These are phyloP conservation scores for Bradypodion ventrale DNA, from an alignment of 2,797 vertebrate genomes.

Conservation along the genomic window DNA sequence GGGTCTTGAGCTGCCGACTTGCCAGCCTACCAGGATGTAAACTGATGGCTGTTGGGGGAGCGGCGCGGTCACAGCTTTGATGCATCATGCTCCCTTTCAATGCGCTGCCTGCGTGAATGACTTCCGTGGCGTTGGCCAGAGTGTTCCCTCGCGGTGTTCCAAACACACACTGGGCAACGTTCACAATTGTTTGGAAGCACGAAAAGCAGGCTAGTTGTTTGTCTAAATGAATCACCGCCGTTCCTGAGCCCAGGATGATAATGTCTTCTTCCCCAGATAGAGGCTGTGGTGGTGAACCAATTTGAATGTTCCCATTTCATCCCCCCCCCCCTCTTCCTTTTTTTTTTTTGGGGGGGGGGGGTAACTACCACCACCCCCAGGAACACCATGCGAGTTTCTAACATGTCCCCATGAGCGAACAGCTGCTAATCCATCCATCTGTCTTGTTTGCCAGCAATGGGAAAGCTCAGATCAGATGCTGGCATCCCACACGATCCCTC, in stretches of 20 bases:
- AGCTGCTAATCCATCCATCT: slow-evolving; percentile 14
- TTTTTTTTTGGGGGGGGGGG: no score
- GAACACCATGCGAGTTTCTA: not conserved
- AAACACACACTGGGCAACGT: rapidly evolving
- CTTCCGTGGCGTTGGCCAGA: no score
- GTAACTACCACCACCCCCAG: no score
- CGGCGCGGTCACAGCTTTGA: no score
- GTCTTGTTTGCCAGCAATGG: not conserved
- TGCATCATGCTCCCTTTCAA: no score
- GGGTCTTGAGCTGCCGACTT: no score
- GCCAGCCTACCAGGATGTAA: no score
- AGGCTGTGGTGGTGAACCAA: not conserved
- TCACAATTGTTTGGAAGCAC: not conserved
- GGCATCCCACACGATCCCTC: not conserved
- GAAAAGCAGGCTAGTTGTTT: not conserved
- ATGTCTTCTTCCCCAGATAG: no score
- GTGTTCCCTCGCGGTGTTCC: not conserved
- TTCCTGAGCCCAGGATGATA: not conserved
- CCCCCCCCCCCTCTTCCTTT: not conserved
- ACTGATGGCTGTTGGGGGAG: no score
- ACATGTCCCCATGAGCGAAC: not conserved
- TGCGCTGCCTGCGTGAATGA: no score
- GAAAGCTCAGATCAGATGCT: not conserved
- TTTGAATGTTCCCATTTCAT: not conserved
- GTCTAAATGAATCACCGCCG: not conserved